Evolutionary conservation across 2,888 invertebrate species (phyloP).

Genomic region (Campoplex nolae): DNA sequence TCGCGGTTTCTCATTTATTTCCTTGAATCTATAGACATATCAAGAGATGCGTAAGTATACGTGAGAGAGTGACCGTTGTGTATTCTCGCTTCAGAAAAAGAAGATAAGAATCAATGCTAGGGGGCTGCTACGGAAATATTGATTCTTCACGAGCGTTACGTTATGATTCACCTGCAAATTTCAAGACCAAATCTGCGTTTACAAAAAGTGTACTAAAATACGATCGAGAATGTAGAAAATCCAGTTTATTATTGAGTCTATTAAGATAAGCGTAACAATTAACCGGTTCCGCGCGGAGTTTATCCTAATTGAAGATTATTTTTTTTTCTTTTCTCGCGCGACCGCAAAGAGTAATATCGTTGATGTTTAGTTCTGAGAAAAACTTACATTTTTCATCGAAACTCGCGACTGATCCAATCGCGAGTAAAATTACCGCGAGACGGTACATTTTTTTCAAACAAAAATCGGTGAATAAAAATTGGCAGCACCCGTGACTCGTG

Average conservation of each 20-base stretch:
- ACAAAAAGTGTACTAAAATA: background rate
- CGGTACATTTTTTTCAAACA: background rate
- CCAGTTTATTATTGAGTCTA: too few relatives aligned
- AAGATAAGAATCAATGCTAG: slow-evolving; percentile 40
- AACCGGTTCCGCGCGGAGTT: too few relatives aligned
- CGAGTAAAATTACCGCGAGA: slow-evolving; percentile 30
- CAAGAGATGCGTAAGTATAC: background rate
- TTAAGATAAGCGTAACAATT: too few relatives aligned
- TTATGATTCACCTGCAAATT: background rate
- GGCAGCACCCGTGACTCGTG: background rate
- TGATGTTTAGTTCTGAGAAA: too few relatives aligned
- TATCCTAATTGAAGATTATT: background rate
- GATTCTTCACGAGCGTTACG: slow-evolving; percentile 21
- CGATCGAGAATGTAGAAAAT: background rate
- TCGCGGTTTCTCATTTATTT: slow-evolving; percentile 30
- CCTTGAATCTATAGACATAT: background rate
- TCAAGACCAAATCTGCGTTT: background rate
- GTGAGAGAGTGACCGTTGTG: background rate
- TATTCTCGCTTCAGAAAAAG: background rate
- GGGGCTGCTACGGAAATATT: slow-evolving; percentile 34
- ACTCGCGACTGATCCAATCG: slow-evolving; percentile 19
- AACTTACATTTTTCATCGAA: slow-evolving; percentile 58
- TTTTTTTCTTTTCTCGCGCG: background rate
- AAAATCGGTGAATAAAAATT: background rate
- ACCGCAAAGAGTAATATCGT: background rate